Evolutionary conservation across 1,140 invertebrate species (phyloP).

Genomic region (Drosophila eugracilis): DNA sequence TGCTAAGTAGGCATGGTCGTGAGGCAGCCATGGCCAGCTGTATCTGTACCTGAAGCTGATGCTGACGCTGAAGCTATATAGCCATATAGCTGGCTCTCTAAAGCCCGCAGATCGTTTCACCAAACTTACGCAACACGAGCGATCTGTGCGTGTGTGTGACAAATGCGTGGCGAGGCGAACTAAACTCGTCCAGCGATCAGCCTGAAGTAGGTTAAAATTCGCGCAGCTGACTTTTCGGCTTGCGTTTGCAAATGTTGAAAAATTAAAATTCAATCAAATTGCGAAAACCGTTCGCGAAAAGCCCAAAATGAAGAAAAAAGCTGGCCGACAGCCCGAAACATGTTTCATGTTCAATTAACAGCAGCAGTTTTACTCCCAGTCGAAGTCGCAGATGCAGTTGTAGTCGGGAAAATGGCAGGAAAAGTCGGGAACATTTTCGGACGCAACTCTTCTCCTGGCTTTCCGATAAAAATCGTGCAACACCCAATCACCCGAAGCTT

Average conservation of each 20-base stretch:
- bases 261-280: constrained; percentile 77
- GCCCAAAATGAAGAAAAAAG: constrained; percentile 45
- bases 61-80: background rate
- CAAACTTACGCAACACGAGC: constrained; percentile 48
- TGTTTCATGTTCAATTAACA: constrained; percentile 62
- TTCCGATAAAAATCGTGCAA: constrained; percentile 41
- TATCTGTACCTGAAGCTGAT: constrained; percentile 5
- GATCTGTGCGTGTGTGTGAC: constrained; percentile 56
- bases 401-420: constrained; percentile 17
- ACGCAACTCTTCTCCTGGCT: constrained; percentile 18
- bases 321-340: constrained; percentile 39
- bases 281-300: constrained; percentile 53
- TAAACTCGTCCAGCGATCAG: constrained; percentile 60
- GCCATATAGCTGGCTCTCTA: constrained; percentile 16
- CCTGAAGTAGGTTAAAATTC: constrained; percentile 68
- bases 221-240: constrained; percentile 60
- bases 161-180: constrained; percentile 61
- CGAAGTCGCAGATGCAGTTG: background rate
- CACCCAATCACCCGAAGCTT: constrained; percentile 18
- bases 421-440: constrained; percentile 19
- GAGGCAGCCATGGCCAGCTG: constrained; percentile 52
- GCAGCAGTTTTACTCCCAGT: constrained; percentile 23
- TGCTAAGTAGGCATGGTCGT: constrained; percentile 59
- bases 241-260: constrained; percentile 60
- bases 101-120: constrained; percentile 23